Conservation (phyloP, 1,140 invertebrate species). For the Triops longicaudatus region DNA sequence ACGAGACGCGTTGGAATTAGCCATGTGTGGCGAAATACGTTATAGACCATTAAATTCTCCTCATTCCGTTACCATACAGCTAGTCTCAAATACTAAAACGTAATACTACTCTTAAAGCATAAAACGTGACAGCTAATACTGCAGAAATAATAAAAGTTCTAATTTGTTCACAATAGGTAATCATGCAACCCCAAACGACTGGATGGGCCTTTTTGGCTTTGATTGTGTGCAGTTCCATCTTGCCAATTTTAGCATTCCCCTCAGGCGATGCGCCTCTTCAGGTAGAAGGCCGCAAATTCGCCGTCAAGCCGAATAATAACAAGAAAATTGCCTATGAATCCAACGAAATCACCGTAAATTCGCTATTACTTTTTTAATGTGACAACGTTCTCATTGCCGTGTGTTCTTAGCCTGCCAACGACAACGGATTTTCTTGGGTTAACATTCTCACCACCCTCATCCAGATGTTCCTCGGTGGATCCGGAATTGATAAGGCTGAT, state of each 20-base stretch:
- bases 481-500: conserved; percentile 27
- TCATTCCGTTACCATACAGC: no score
- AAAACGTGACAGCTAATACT: no score
- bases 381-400: background rate
- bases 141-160: no score
- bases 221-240: background rate
- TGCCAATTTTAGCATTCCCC: background rate
- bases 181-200: background rate
- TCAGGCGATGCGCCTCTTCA: conserved; percentile 6
- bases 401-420: conserved; percentile 20
- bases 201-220: conserved; percentile 14
- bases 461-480: conserved; percentile 30
- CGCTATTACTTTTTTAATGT: background rate
- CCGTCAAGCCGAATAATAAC: conserved; percentile 73
- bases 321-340: conserved; percentile 56
- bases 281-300: conserved; percentile 60
- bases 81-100: no score
- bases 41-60: no score
- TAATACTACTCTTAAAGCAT: no score
- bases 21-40: no score
- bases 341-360: conserved; percentile 28
- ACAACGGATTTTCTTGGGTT: conserved; percentile 53
- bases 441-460: conserved; percentile 32
- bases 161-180: background rate
- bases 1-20: no score